A percentile compares a stretch with the other conserved stretches of the same genome.
Conservation (phyloP, 1,140 invertebrate species). For the Linepithema humile region DNA sequence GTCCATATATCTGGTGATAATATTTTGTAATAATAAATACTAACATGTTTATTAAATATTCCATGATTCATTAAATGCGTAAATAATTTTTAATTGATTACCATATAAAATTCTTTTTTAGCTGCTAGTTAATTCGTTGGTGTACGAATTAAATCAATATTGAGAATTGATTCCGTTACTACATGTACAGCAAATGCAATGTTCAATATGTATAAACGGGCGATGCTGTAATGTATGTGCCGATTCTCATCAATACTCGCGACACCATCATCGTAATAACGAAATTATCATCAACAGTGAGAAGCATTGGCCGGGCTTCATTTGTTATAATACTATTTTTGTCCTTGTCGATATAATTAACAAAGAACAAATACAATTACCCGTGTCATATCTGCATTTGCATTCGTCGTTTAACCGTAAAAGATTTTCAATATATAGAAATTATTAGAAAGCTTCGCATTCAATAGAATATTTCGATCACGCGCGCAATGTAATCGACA, state of each 20-base stretch:
- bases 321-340: not conserved
- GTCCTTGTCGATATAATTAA: not conserved
- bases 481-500: not conserved
- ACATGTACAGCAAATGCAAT: not conserved
- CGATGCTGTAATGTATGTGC: not conserved
- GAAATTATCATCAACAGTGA: not conserved
- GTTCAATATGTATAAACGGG: not conserved
- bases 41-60: not conserved
- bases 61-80: not conserved
- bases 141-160: conserved; percentile 37
- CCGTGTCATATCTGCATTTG: not conserved
- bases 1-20: not conserved
- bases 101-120: not conserved
- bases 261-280: not conserved
- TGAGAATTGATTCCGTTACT: conserved; percentile 12
- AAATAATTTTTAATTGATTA: conserved; percentile 6
- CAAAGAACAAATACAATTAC: not conserved
- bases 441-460: not conserved
- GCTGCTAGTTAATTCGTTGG: conserved; percentile 18
- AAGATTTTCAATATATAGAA: not conserved
- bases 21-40: no score
- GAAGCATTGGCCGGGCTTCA: not conserved
- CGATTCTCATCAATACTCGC: not conserved
- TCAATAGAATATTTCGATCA: not conserved
- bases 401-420: not conserved